Evolutionary conservation across 1,140 invertebrate species (phyloP).

Genomic region (Gryon sp.): DNA sequence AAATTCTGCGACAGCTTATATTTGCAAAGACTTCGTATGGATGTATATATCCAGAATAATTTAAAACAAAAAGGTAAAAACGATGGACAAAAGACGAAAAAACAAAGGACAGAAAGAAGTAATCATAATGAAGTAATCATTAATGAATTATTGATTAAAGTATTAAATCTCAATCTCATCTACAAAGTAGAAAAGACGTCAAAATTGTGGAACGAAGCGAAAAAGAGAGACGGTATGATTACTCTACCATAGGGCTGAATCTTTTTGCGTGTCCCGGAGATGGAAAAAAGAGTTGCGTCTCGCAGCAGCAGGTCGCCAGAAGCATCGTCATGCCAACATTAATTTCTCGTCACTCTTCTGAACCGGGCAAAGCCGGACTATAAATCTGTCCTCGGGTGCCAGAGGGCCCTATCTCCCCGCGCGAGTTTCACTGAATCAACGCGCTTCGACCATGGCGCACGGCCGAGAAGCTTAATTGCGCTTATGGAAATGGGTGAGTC

Average conservation of each 20-base stretch:
- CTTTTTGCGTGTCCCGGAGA: conserved; percentile 14
- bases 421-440: conserved; percentile 63
- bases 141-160: conserved; percentile 1
- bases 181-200: background rate
- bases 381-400: conserved; percentile 63
- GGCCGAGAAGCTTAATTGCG: conserved; percentile 59
- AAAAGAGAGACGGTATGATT: conserved; percentile 5
- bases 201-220: conserved; percentile 7
- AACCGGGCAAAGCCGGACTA: conserved; percentile 33
- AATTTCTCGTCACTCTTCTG: conserved; percentile 66
- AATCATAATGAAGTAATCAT: no score
- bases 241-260: conserved; percentile 1
- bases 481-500: conserved; percentile 62
- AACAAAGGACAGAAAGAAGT: background rate
- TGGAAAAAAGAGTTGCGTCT: conserved; percentile 21
- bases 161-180: background rate
- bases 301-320: conserved; percentile 62
- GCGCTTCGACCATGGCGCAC: no score
- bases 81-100: no score
- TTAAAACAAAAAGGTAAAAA: no score
- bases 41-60: no score
- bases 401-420: conserved; percentile 61
- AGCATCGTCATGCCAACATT: conserved; percentile 66
- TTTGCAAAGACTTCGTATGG: no score
- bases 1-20: background rate